Conservation (phyloP, 2,113 vertebrate genomes). For the Tragelaphus buxtoni region DNA sequence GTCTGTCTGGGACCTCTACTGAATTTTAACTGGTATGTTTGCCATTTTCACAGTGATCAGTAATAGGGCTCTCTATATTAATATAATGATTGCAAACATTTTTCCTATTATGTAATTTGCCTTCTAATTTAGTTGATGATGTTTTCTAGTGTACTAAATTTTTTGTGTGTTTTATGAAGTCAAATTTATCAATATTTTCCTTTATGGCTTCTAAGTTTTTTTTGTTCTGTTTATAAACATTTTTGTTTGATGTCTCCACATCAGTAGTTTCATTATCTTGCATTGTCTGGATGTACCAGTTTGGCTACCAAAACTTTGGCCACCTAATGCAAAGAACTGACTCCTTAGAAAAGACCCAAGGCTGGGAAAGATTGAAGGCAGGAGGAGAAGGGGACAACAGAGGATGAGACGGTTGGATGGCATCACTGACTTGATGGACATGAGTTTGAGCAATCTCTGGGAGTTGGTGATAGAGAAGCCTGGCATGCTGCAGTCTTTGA, state of each 20-base stretch:
- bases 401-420: background rate
- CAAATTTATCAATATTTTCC: conserved; percentile 14
- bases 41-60: background rate
- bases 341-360: background rate
- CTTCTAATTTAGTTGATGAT: conserved; percentile 12
- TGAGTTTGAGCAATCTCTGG: background rate
- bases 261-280: background rate
- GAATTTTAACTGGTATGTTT: background rate
- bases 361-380: background rate
- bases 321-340: background rate
- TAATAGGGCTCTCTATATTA: background rate
- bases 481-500: background rate
- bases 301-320: background rate
- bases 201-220: background rate
- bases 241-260: background rate
- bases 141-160: background rate
- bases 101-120: background rate
- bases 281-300: background rate
- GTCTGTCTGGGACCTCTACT: background rate
- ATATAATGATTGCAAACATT: background rate
- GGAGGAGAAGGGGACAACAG: background rate
- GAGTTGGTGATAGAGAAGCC: background rate
- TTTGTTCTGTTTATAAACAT: background rate
- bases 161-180: conserved; percentile 7
- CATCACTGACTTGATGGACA: background rate